Evolutionary conservation across 2,797 vertebrate species (phyloP).

Genomic region (Crypturellus tataupa): DNA sequence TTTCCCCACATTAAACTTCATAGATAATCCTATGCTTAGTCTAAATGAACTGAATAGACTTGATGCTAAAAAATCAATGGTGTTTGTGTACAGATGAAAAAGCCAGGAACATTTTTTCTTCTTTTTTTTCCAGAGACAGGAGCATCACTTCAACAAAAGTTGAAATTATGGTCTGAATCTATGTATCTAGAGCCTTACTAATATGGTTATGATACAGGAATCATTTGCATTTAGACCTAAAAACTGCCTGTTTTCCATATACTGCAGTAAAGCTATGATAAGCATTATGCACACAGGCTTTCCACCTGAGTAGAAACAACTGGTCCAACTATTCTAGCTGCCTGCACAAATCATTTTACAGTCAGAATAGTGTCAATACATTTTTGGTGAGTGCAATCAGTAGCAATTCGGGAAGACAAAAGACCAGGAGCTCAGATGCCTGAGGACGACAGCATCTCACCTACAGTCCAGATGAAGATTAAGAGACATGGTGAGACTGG

Average conservation of each 20-base stretch:
- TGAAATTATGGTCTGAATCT: neutral
- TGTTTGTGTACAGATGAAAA: neutral
- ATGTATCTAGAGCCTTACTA: neutral
- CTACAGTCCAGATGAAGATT: neutral
- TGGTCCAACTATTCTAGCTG: neutral
- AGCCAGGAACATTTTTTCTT: neutral
- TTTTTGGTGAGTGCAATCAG: neutral
- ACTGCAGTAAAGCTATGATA: neutral
- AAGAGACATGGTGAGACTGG: neutral
- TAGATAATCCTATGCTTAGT: neutral
- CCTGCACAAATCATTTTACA: neutral
- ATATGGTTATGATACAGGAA: neutral
- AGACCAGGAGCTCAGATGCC: neutral
- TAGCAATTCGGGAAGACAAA: neutral
- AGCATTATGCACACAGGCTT: neutral
- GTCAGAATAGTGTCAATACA: neutral
- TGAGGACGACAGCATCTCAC: neutral
- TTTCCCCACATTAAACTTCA: neutral
- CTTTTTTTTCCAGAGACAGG: neutral
- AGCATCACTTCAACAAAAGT: neutral
- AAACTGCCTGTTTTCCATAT: neutral
- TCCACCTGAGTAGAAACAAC: neutral
- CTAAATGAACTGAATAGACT: neutral
- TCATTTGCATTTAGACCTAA: neutral
- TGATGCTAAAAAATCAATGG: neutral